phyloP scores from a whole-genome alignment of 1,140 invertebrate species.

The Lepidurus apus region DNA sequence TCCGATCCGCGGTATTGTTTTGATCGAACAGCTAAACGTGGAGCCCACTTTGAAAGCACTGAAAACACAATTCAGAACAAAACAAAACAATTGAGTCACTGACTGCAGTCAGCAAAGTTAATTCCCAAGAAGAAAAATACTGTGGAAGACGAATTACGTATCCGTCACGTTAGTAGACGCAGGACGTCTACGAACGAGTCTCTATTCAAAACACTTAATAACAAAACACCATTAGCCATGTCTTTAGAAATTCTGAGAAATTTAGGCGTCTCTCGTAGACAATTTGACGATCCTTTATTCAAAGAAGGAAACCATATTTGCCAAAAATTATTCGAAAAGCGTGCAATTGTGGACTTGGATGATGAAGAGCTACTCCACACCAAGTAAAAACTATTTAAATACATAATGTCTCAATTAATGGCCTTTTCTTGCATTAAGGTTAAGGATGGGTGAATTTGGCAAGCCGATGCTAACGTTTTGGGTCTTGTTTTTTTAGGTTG shows the following conservation, averaged over 20 bases:
- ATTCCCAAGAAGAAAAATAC: too few species aligned
- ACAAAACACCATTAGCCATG: background rate
- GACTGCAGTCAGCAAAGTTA: too few species aligned
- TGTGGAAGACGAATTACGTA: too few species aligned
- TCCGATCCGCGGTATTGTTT: too few species aligned
- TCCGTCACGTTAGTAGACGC: too few species aligned
- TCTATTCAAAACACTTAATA: background rate
- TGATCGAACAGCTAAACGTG: background rate
- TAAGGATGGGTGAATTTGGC: background rate
- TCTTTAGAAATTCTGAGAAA: background rate
- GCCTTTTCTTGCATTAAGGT: conserved; percentile 20
- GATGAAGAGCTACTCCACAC: conserved; percentile 47
- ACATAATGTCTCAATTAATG: conserved; percentile 14
- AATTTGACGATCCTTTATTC: conserved; percentile 45
- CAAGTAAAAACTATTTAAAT: conserved; percentile 36
- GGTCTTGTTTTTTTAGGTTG: conserved; percentile 42
- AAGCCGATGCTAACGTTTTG: conserved; percentile 41
- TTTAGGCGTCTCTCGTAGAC: conserved; percentile 43
- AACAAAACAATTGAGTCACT: background rate
- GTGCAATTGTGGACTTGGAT: conserved; percentile 45
- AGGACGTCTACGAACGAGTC: background rate
- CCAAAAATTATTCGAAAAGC: conserved; percentile 43
- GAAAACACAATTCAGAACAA: background rate
- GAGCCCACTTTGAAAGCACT: background rate
- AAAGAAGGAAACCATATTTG: conserved; percentile 43